Evolutionary conservation across 2,797 vertebrate genomes (phyloP).

Genomic region (Periophthalmus magnuspinnatus): DNA sequence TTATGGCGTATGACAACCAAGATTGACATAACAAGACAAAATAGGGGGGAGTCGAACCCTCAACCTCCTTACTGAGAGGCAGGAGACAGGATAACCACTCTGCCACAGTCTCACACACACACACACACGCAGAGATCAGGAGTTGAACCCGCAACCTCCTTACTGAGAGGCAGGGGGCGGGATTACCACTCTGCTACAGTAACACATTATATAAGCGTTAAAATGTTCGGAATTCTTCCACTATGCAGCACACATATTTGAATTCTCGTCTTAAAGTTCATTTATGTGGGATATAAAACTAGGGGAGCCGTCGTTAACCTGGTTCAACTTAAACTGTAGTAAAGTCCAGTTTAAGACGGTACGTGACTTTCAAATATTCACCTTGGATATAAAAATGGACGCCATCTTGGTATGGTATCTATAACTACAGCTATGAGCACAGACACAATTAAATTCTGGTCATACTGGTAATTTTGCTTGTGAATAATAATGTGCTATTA

Average conservation of each 20-base stretch:
- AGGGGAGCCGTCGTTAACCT: constrained; percentile 1
- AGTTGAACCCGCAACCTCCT: neutral
- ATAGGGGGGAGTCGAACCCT: neutral
- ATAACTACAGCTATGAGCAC: too few species aligned
- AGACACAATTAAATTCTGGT: too few species aligned
- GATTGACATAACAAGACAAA: neutral
- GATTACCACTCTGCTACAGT: too few species aligned
- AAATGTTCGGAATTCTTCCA: neutral
- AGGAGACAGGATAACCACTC: too few species aligned
- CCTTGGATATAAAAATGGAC: constrained; percentile 18
- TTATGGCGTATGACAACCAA: neutral
- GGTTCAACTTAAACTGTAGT: constrained; percentile 5
- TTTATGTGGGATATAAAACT: constrained; percentile 9
- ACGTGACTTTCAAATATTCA: constrained; percentile 37
- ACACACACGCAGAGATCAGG: too few species aligned
- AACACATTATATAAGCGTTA: neutral
- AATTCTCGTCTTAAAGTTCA: neutral
- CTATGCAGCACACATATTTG: neutral
- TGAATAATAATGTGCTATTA: too few species aligned
- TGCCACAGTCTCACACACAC: too few species aligned
- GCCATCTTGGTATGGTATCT: too few species aligned
- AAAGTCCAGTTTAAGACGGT: neutral
- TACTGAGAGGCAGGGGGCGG: neutral
- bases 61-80: neutral
- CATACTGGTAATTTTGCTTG: too few species aligned